These are phyloP conservation scores for Eupithecia abbreviata DNA, from an alignment of 2,888 invertebrate genomes.

Conservation along the genomic window DNA sequence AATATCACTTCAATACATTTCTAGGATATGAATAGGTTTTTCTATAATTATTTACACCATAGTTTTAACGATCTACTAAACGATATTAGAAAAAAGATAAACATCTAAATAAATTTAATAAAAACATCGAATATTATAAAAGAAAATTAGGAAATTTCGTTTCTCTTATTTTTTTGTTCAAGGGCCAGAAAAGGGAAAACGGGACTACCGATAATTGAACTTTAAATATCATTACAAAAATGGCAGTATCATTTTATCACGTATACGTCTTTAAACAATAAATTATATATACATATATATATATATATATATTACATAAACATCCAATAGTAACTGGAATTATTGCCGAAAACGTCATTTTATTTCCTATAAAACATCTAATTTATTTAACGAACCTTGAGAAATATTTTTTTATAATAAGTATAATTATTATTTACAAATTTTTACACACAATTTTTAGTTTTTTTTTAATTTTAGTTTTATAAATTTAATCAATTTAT, in stretches of 20 bases:
- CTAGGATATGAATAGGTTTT: slow-evolving; percentile 82
- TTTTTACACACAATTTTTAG: slow-evolving; percentile 3
- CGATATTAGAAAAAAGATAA: slow-evolving; percentile 5
- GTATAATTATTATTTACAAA: slow-evolving; percentile 31
- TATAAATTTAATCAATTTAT: background rate
- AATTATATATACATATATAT: slow-evolving; percentile 39
- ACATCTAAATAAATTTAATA: background rate
- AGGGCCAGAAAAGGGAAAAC: slow-evolving; percentile 19
- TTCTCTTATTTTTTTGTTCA: slow-evolving; percentile 7
- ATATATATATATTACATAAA: slow-evolving; percentile 47
- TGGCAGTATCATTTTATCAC: slow-evolving; percentile 78
- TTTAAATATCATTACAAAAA: slow-evolving; percentile 66
- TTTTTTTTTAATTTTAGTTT: background rate
- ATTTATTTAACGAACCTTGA: slow-evolving; percentile 41
- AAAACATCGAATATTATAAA: slow-evolving; percentile 8
- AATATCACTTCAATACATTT: slow-evolving; percentile 77
- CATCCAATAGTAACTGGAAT: slow-evolving; percentile 53
- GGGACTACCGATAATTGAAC: slow-evolving; percentile 51
- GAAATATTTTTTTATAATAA: slow-evolving; percentile 34
- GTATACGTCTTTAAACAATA: slow-evolving; percentile 70
- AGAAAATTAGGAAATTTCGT: slow-evolving; percentile 1
- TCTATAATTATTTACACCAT: slow-evolving; percentile 47
- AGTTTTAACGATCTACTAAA: slow-evolving; percentile 34
- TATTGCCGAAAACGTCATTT: slow-evolving; percentile 66
- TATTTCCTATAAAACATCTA: slow-evolving; percentile 26